A percentile compares a stretch with the other conserved stretches of the same genome.
Evolutionary conservation across 2,113 vertebrate genomes (phyloP).

Genomic region (Pavo muticus): DNA sequence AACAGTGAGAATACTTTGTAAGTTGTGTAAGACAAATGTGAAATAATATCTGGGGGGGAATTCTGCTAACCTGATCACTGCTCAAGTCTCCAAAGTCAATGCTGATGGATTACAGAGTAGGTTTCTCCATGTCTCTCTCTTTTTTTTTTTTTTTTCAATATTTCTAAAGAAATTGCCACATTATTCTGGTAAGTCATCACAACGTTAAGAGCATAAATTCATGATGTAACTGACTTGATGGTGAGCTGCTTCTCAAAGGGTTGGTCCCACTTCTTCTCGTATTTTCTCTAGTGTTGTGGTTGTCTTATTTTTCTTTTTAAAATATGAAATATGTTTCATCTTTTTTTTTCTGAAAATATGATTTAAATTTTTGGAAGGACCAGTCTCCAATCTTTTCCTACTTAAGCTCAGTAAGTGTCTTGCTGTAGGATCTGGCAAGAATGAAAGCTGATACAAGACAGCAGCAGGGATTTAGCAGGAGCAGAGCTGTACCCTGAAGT

Average conservation of each 20-base stretch:
- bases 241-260: neutral
- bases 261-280: neutral
- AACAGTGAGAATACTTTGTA: neutral
- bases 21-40: neutral
- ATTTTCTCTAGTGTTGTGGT: neutral
- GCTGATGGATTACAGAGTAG: constrained; percentile 6
- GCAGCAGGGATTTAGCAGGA: neutral
- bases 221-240: neutral
- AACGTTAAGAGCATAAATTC: neutral
- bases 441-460: neutral
- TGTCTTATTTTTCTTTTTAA: neutral
- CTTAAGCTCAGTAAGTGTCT: neutral
- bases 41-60: constrained; percentile 1
- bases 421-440: neutral
- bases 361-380: neutral
- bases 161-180: constrained; percentile 11
- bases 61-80: neutral
- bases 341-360: neutral
- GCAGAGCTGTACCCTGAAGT: neutral
- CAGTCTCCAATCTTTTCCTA: neutral
- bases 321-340: neutral
- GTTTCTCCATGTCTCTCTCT: neutral
- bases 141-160: neutral
- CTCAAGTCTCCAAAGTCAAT: neutral
- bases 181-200: neutral